Evolutionary conservation across 1,140 invertebrate genomes (phyloP), one percentile per base, ranked within the genome.

Genomic region (Brachionus asplanchnoidis): DNA sequence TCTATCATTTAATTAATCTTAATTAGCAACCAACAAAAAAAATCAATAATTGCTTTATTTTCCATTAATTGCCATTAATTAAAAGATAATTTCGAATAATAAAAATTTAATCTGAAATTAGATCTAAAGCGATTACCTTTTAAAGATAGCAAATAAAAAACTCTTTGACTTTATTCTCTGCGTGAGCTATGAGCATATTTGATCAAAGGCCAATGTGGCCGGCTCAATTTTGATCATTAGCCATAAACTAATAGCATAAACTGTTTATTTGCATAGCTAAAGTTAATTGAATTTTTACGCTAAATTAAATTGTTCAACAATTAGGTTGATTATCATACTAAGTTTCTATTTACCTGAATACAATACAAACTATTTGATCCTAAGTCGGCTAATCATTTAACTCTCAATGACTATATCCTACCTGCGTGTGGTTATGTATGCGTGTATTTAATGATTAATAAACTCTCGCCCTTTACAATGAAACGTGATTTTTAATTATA

Each of bases 401-500:
- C 17, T 40, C 32, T 40, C 2, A 20, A 73, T 42, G 17, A 17
- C 17, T 42, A 44, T 73, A 44, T 36, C 36, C 40, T 73, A 73
- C 68, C 68, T 73, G 68, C 68, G 68, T 73, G 68, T 73, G 68
- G 68, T 73, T 73, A 40, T 40, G 17, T 73, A 73, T 68, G 66
- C 53, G 53, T 60, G 53, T 60, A 20, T 60, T 20, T 23, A 60
- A 60, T 60, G 17, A 60, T 60, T 60, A 68, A 68, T 68, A 23
- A 32, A 68, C 32, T 68, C 32, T 68, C 66, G 68, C 68, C 68
- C 36, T 42, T 42, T 73, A 73, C 32, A 73, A 68, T 28, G 40
- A 73, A 73, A 73, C 68, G 68, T 73, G 68, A 73, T 73, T 42
- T 73, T 73, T 73, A 73, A 73, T 73, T 73, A 73, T 40, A 73